These are phyloP conservation scores for Phyllotreta cruciferae DNA, from an alignment of 2,888 invertebrate genomes.

Conservation along the genomic window DNA sequence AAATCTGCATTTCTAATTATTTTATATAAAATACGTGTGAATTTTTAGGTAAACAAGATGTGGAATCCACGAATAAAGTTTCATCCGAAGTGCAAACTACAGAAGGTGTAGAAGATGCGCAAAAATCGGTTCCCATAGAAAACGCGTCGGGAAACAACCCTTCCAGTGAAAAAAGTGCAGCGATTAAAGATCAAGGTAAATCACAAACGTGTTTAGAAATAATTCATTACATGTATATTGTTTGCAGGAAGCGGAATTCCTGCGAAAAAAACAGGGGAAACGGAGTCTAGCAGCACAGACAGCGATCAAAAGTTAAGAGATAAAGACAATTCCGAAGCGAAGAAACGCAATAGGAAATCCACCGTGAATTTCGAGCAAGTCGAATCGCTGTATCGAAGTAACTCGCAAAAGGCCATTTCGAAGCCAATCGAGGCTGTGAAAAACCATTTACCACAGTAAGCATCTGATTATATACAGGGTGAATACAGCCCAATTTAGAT, in stretches of 20 bases:
- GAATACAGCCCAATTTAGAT: too few relatives aligned
- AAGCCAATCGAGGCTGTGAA: conserved; percentile 47
- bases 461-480: neutral
- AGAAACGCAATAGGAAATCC: conserved; percentile 38
- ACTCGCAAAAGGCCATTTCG: conserved; percentile 47
- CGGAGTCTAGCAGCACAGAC: conserved; percentile 48
- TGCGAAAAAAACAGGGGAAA: conserved; percentile 40
- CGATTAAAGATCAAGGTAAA: conserved; percentile 38
- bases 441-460: conserved; percentile 25
- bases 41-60: conserved; percentile 4
- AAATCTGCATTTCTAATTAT: too few relatives aligned
- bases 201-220: neutral
- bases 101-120: conserved; percentile 31
- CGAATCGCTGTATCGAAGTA: conserved; percentile 48
- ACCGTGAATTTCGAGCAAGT: conserved; percentile 46
- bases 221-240: too few relatives aligned
- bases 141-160: neutral
- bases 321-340: conserved; percentile 30
- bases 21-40: too few relatives aligned
- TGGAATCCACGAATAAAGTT: neutral
- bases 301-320: conserved; percentile 39
- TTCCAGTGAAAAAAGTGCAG: conserved; percentile 34
- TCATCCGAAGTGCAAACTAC: conserved; percentile 15
- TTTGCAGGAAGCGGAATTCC: conserved; percentile 30
- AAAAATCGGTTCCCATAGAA: conserved; percentile 6